Conservation (phyloP, 2,113 vertebrate species). For the Alouatta palliata region DNA sequence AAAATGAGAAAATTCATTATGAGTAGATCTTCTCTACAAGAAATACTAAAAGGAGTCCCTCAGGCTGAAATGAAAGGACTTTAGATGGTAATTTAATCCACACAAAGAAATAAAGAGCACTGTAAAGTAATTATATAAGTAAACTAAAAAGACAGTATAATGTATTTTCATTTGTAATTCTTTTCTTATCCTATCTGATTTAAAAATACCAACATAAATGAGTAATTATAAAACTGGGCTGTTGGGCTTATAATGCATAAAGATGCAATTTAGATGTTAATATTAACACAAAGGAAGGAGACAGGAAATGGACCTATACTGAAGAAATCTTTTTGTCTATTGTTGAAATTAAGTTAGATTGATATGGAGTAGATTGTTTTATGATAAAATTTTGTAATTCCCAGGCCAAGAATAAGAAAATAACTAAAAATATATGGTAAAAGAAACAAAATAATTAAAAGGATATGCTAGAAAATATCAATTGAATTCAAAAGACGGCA, state of each 20-base stretch:
- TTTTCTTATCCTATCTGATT: neutral
- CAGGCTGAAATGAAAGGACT: neutral
- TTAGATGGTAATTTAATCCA: neutral
- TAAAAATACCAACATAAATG: neutral
- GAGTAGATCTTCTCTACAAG: too few relatives aligned
- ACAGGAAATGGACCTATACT: neutral
- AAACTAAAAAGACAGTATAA: neutral
- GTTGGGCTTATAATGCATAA: neutral
- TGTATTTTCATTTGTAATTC: neutral
- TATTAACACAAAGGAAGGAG: neutral
- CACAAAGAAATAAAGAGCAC: neutral
- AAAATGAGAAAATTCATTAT: too few relatives aligned
- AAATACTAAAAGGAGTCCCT: neutral
- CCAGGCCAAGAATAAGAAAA: neutral
- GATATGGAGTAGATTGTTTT: neutral
- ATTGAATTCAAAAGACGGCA: neutral
- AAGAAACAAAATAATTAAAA: neutral
- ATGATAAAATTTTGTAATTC: neutral
- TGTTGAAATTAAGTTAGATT: neutral
- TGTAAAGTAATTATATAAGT: neutral
- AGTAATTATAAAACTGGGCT: neutral
- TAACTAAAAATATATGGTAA: neutral
- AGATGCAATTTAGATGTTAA: neutral
- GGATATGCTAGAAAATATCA: neutral
- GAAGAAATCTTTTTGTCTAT: neutral